Conservation (phyloP, 2,888 invertebrate genomes). For the Junonia oenone region DNA sequence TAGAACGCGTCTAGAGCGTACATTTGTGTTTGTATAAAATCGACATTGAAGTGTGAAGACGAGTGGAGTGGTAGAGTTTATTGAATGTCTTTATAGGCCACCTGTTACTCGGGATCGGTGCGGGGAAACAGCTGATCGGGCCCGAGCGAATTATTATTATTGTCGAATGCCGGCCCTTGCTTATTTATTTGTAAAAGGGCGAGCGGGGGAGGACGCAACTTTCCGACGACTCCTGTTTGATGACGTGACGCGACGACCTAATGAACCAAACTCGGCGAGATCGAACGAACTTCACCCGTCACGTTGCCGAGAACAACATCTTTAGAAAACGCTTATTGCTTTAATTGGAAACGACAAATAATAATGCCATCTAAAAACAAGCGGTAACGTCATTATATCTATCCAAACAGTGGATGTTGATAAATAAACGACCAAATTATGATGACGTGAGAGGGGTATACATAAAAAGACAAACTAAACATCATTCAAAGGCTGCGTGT, state of each 20-base stretch:
- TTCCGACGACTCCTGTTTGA: conserved; percentile 33
- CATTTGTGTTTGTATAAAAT: conserved; percentile 61
- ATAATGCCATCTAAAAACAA: neutral
- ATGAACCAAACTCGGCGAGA: neutral
- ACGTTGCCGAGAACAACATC: neutral
- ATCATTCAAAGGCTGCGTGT: conserved; percentile 32
- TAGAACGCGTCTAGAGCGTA: conserved; percentile 35
- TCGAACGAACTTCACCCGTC: neutral
- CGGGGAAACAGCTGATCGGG: conserved; percentile 76
- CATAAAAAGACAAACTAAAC: conserved; percentile 30
- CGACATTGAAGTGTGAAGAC: conserved; percentile 68
- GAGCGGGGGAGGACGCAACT: conserved; percentile 47
- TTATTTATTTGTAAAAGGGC: conserved; percentile 68
- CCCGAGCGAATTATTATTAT: conserved; percentile 73
- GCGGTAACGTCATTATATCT: conserved; percentile 2
- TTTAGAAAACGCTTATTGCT: neutral
- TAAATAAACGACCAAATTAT: conserved; percentile 10
- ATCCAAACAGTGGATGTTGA: neutral
- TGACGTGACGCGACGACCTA: conserved; percentile 9
- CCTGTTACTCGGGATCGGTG: conserved; percentile 78
- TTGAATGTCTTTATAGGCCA: conserved; percentile 80
- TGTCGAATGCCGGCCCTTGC: conserved; percentile 67
- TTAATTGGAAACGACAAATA: neutral
- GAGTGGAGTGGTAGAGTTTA: conserved; percentile 69
- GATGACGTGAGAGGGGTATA: conserved; percentile 9